Evolutionary conservation across 2,113 vertebrate genomes (phyloP).

Genomic region (Cyphomyrus plagiostoma): DNA sequence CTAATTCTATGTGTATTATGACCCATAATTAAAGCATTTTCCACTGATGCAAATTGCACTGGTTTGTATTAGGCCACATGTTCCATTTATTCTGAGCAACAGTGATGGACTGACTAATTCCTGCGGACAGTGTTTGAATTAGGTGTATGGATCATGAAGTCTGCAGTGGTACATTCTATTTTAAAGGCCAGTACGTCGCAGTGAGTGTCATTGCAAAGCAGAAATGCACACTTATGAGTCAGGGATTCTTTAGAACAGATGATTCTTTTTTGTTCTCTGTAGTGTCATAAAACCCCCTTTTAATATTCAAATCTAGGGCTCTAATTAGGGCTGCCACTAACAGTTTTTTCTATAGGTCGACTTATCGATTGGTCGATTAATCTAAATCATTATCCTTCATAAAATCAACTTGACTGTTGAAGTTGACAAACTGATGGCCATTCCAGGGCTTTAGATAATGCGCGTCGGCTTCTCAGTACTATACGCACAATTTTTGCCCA

Average conservation of each 20-base stretch:
- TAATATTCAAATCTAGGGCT: neutral
- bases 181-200: neutral
- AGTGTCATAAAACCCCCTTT: neutral
- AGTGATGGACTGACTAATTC: neutral
- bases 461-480: too few relatives aligned
- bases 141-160: neutral
- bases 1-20: conserved; percentile 13
- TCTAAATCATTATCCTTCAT: too few relatives aligned
- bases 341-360: too few relatives aligned
- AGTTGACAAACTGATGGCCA: too few relatives aligned
- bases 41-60: neutral
- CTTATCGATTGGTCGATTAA: too few relatives aligned
- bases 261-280: neutral
- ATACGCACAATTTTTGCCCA: too few relatives aligned
- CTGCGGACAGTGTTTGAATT: neutral
- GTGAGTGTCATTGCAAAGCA: neutral
- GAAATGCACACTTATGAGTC: neutral
- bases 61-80: neutral
- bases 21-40: conserved; percentile 23
- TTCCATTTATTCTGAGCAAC: neutral
- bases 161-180: neutral
- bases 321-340: too few relatives aligned
- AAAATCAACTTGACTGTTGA: too few relatives aligned
- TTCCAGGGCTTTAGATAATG: too few relatives aligned
- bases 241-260: neutral